Evolutionary conservation across 2,797 vertebrate genomes (phyloP).

Genomic region (Oryzias sinensis): DNA sequence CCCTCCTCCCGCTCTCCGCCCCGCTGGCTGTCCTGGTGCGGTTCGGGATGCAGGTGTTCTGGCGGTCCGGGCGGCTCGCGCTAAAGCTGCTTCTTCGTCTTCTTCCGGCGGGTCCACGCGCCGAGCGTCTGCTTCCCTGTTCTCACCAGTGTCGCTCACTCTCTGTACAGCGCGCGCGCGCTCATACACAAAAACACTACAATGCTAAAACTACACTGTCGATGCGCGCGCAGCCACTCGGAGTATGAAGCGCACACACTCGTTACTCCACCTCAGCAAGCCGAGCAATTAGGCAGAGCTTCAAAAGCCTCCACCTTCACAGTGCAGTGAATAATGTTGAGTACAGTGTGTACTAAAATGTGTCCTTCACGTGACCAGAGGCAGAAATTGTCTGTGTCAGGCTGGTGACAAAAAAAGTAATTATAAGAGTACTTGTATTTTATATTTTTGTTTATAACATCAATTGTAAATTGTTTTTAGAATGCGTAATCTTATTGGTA

Average conservation of each 20-base stretch:
- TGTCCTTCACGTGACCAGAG: not conserved
- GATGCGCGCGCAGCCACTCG: constrained; percentile 7
- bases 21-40: constrained; percentile 56
- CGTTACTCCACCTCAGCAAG: not conserved
- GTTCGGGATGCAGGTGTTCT: constrained; percentile 50
- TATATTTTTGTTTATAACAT: too few relatives aligned
- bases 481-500: too few relatives aligned
- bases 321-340: not conserved
- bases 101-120: constrained; percentile 60
- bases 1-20: constrained; percentile 51
- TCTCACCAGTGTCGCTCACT: constrained; percentile 41
- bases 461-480: too few relatives aligned
- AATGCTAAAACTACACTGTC: not conserved
- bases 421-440: too few relatives aligned
- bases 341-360: not conserved
- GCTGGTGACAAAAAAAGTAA: not conserved
- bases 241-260: not conserved
- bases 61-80: constrained; percentile 44
- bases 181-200: not conserved
- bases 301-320: not conserved
- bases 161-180: constrained; percentile 8
- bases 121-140: constrained; percentile 58
- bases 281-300: not conserved
- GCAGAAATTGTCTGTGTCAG: not conserved
- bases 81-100: constrained; percentile 46